These are phyloP conservation scores for Pangasius larnaudii DNA, from an alignment of 2,797 vertebrate species.

Conservation along the genomic window DNA sequence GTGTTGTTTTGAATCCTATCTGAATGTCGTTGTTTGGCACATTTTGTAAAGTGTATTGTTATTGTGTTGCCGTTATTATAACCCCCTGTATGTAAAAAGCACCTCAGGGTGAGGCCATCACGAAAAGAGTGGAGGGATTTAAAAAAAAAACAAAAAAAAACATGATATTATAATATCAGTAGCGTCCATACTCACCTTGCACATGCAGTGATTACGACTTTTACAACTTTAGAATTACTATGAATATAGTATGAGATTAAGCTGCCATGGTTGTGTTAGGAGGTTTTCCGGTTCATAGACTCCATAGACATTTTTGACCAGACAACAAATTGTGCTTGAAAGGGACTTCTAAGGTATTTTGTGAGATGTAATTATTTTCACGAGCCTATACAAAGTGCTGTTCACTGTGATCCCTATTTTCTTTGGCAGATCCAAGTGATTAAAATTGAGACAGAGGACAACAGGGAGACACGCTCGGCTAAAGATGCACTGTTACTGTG, in stretches of 20 bases:
- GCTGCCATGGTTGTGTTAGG: neutral
- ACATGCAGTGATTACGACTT: neutral
- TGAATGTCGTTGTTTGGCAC: neutral
- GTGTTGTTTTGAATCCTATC: neutral
- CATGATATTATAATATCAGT: neutral
- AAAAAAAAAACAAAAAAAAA: neutral
- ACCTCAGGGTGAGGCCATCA: neutral
- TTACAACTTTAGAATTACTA: neutral
- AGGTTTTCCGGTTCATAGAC: neutral
- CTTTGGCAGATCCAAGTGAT: conserved; percentile 90
- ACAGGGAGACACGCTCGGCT: conserved; percentile 91
- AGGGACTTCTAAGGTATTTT: neutral
- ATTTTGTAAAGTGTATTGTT: neutral
- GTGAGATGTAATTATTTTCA: neutral
- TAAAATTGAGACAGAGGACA: conserved; percentile 94
- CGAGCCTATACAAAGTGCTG: neutral
- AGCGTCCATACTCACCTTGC: neutral
- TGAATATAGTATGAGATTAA: neutral
- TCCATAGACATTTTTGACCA: neutral
- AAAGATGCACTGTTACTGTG: conserved; percentile 94
- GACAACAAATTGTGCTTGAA: neutral
- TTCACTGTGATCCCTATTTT: neutral
- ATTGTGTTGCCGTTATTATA: neutral
- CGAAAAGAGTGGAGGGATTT: neutral
- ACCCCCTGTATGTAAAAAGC: neutral